Evolutionary conservation across 2,797 vertebrate species (phyloP).

Genomic region (Hippopotamyrus pictus): DNA sequence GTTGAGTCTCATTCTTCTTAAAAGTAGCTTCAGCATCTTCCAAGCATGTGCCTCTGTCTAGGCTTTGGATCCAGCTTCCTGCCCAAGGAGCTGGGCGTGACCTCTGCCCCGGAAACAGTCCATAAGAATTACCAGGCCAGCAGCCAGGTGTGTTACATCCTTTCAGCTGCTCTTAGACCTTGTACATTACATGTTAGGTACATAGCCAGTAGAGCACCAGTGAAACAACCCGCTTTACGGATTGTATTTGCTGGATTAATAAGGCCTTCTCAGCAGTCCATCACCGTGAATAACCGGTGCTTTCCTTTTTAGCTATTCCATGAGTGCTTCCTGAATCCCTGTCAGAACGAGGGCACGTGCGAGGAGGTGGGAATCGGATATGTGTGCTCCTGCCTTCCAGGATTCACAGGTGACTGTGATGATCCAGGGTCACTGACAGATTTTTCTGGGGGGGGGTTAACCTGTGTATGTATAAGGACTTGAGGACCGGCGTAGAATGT

Average conservation of each 20-base stretch:
- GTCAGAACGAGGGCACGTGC: slow-evolving; percentile 87
- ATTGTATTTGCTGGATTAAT: background rate
- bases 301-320: slow-evolving; percentile 77
- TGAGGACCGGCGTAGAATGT: background rate
- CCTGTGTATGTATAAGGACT: background rate
- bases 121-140: slow-evolving; percentile 78
- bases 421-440: too few species aligned
- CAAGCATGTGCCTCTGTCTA: slow-evolving; percentile 41
- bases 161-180: background rate
- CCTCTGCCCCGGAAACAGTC: slow-evolving; percentile 67
- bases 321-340: slow-evolving; percentile 90
- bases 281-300: background rate
- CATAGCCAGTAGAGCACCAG: background rate
- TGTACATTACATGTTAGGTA: background rate
- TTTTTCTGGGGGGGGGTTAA: background rate
- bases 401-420: slow-evolving; percentile 80
- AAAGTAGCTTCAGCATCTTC: background rate
- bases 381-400: slow-evolving; percentile 79
- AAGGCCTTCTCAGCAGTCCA: background rate
- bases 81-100: slow-evolving; percentile 86
- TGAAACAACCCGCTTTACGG: background rate
- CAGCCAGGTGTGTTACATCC: slow-evolving; percentile 65
- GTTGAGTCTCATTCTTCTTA: background rate
- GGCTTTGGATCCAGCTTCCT: slow-evolving; percentile 93
- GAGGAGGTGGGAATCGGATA: slow-evolving; percentile 88